These are phyloP conservation scores for Erpornis zantholeuca DNA, from an alignment of 2,113 vertebrate genomes.

Conservation along the genomic window DNA sequence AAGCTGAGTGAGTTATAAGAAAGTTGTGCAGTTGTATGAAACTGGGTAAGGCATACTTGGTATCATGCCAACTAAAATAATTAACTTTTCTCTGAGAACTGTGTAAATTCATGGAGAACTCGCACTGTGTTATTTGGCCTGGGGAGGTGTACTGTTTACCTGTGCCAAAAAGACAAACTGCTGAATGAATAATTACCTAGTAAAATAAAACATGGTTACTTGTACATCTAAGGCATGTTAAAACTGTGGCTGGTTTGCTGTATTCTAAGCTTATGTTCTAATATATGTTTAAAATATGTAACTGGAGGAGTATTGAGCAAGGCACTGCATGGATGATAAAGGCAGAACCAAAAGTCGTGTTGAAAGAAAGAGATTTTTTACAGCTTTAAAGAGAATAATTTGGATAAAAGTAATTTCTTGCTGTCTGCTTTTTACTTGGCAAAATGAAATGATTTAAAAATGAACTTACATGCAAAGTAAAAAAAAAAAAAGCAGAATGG, in stretches of 20 bases:
- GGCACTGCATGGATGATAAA: neutral
- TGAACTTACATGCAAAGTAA: neutral
- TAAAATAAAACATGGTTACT: neutral
- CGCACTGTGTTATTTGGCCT: neutral
- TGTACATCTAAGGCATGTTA: rapidly evolving
- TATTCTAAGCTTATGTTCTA: neutral
- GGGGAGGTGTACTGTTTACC: neutral
- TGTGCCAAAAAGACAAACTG: neutral
- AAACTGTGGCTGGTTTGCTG: neutral
- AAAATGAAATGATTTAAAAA: neutral
- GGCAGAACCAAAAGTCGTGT: neutral
- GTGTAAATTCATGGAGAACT: neutral
- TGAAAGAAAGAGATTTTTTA: neutral
- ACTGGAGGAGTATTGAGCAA: neutral
- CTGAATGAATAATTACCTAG: neutral
- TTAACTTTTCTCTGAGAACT: neutral
- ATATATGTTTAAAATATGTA: neutral
- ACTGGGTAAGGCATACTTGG: neutral
- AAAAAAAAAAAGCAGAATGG: neutral
- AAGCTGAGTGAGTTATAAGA: neutral
- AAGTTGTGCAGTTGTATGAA: neutral
- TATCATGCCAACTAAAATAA: neutral
- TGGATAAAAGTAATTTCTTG: neutral
- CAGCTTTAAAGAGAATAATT: neutral
- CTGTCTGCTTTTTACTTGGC: neutral